phyloP scores from a whole-genome alignment of 2,113 vertebrate species.

The Eira barbara region DNA sequence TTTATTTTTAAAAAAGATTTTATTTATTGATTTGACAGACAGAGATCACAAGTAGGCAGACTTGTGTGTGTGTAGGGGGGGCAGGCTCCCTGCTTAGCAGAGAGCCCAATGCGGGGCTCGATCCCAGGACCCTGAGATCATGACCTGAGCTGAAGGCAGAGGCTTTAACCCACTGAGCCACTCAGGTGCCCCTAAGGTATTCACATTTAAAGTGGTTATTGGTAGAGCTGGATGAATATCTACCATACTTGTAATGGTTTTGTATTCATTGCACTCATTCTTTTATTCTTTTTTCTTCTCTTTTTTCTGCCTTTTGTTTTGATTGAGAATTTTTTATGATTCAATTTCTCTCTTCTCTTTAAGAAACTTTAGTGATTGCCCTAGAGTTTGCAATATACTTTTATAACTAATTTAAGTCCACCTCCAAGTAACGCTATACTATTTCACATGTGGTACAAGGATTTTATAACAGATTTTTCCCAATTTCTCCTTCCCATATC shows the following conservation, averaged over 20 bases:
- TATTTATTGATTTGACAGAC: too few species aligned
- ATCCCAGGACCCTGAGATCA: too few species aligned
- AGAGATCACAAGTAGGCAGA: too few species aligned
- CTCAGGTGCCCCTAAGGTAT: background rate
- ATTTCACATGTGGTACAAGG: background rate
- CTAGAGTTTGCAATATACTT: background rate
- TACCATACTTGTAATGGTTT: background rate
- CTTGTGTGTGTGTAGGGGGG: rapidly evolving
- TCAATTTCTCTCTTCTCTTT: background rate
- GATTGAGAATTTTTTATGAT: background rate
- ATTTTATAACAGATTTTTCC: background rate
- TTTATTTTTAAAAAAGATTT: too few species aligned
- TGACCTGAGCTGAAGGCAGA: too few species aligned
- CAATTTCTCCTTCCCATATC: background rate
- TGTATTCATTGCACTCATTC: background rate
- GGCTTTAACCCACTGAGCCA: too few species aligned
- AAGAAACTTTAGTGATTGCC: background rate
- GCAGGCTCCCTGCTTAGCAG: too few species aligned
- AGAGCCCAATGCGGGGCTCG: too few species aligned
- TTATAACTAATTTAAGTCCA: background rate
- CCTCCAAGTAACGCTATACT: background rate
- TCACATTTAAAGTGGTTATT: background rate
- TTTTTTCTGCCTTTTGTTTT: background rate
- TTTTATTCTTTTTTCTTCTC: background rate
- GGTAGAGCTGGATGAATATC: background rate